A percentile compares a stretch with the other conserved stretches of the same genome.
These are phyloP conservation scores for Rhinoptilus africanus DNA, from an alignment of 2,113 vertebrate species.

Conservation along the genomic window DNA sequence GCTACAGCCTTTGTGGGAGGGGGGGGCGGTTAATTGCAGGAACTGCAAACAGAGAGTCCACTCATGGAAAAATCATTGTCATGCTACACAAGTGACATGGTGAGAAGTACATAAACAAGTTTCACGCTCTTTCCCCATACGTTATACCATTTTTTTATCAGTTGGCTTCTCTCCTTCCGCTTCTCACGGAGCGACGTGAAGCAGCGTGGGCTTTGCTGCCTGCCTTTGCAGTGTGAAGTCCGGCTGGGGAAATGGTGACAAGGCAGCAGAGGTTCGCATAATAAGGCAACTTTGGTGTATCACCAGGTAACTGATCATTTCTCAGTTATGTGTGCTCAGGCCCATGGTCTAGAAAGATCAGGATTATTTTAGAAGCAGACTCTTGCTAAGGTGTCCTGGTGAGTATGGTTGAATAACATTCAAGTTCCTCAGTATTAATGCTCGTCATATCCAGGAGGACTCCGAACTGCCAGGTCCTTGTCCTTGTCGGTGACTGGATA, in stretches of 20 bases:
- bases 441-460: background rate
- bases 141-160: background rate
- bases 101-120: background rate
- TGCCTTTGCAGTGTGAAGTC: background rate
- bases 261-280: background rate
- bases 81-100: background rate
- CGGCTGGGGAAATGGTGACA: background rate
- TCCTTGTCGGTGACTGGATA: background rate
- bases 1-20: background rate
- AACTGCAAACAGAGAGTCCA: background rate
- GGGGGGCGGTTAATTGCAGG: background rate
- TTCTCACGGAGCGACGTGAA: background rate
- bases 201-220: background rate
- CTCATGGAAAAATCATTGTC: background rate
- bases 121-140: background rate
- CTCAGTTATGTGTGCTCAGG: background rate
- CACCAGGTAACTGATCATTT: background rate
- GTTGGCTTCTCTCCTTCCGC: background rate
- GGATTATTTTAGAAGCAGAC: background rate
- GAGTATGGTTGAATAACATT: background rate
- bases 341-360: background rate
- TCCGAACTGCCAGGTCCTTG: background rate
- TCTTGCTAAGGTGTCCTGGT: background rate
- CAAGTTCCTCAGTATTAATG: background rate
- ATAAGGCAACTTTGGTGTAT: background rate